Base-by-base conservation (phyloP, 2,888 invertebrate species). In the Tanypteryx hageni region DNA sequence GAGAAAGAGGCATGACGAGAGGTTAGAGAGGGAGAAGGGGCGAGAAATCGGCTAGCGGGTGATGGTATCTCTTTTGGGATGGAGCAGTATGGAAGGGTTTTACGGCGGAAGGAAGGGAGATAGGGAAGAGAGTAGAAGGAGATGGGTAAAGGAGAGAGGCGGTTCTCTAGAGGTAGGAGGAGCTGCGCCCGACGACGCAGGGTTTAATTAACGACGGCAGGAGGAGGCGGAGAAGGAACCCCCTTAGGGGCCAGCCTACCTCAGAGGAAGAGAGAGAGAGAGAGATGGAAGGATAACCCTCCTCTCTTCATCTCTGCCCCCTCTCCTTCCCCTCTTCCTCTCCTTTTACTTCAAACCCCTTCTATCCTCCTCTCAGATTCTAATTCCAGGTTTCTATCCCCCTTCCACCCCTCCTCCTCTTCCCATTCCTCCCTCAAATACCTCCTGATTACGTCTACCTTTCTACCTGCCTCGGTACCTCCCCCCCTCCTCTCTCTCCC, bases 191-290 rank as follows among this genome's bases (percentile, higher is more conserved):
- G 56, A 18, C 82, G 27, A 10, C 83, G 89, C 44, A 18, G 64
- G 89, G 64, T 89, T 89, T 89, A 89, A 89, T 89, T 89, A 89
- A 89, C 89, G 89, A 64, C 89, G 64, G 64, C 83, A 18, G 56
- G 56, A 57, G 57, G n/a, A 16, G 83, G 64, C 44, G 44, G 57
- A 83, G 83, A 83, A 44, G 57, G 44, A 22, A 18, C 56, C 27
- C 61, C 61, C 76, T 76, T 5, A 76, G 76, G 76, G 76, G 22
- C 76, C 76, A 18, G 18, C 68, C 68, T 68, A 27, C 76, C 76
- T 76, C 76, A 76, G 76, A 76, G 76, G 22, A 11, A 76, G 76
- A 44, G 44, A 44, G 44, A 44, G 44, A 44, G 44, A 44, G 44
- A 44, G 44, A 44, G 44, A 44, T 44, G 44, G 44, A 44, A 44